phyloP scores from a whole-genome alignment of 2,888 invertebrate species.

The Polymixis lichenea region DNA sequence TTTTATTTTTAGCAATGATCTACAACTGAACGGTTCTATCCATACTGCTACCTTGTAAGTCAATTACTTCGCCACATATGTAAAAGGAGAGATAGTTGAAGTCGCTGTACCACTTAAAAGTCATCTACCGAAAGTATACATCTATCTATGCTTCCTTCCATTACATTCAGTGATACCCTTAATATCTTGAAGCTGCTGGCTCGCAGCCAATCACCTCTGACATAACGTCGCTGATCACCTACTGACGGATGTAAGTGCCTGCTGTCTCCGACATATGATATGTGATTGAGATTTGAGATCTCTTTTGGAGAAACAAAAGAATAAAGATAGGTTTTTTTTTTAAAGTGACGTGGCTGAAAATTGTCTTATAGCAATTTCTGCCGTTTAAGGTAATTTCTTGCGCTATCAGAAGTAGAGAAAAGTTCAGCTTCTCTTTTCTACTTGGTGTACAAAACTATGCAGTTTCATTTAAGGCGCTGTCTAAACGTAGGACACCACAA shows the following conservation, averaged over 20 bases:
- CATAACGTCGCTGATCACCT: slow-evolving; percentile 69
- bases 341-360: background rate
- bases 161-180: slow-evolving; percentile 31
- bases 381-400: background rate
- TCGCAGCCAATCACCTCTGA: slow-evolving; percentile 74
- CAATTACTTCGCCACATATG: background rate
- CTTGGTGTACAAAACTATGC: background rate
- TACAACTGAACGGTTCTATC: background rate
- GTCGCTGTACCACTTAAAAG: background rate
- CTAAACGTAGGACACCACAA: too few species aligned
- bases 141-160: background rate
- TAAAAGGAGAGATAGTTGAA: background rate
- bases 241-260: slow-evolving; percentile 72
- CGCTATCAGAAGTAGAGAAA: background rate
- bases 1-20: too few species aligned
- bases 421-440: too few species aligned
- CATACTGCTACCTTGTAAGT: background rate
- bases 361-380: background rate
- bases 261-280: slow-evolving; percentile 54
- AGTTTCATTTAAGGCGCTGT: background rate
- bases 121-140: background rate
- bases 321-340: background rate
- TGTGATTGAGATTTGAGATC: slow-evolving; percentile 23
- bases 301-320: background rate
- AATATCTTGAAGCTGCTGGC: slow-evolving; percentile 67